phyloP scores from a whole-genome alignment of 2,113 vertebrate genomes.

The Sceloporus tristichus region DNA sequence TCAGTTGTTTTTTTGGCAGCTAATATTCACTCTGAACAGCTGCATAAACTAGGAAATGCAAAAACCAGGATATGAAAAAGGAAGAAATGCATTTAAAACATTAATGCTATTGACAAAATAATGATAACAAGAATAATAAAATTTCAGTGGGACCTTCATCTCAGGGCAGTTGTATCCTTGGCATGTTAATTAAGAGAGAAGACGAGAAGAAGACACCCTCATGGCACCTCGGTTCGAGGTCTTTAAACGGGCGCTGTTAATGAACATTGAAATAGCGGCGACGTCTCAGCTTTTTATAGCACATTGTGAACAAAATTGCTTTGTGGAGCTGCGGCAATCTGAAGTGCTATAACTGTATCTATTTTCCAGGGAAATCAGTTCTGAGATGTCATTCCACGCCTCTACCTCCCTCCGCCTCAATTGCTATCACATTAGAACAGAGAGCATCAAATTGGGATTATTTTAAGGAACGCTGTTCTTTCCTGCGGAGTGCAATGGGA shows the following conservation, averaged over 20 bases:
- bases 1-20: not conserved
- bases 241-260: constrained; percentile 15
- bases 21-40: not conserved
- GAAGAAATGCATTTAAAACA: too few relatives aligned
- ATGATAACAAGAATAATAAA: not conserved
- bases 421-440: constrained; percentile 20
- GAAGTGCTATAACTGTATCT: not conserved
- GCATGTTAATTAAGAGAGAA: constrained; percentile 8
- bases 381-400: constrained; percentile 32
- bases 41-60: too few relatives aligned
- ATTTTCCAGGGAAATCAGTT: constrained; percentile 56
- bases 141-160: not conserved
- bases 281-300: constrained; percentile 42
- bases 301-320: constrained; percentile 50
- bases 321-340: constrained; percentile 19
- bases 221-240: constrained; percentile 12
- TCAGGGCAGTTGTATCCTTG: not conserved
- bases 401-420: not conserved
- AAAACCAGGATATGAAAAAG: too few relatives aligned
- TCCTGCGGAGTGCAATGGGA: not conserved
- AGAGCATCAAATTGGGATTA: constrained; percentile 34
- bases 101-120: not conserved
- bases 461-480: constrained; percentile 58
- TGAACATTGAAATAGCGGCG: constrained; percentile 20
- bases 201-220: not conserved